phyloP scores from a whole-genome alignment of 2,797 vertebrate genomes.

The Dicrostonyx torquatus region DNA sequence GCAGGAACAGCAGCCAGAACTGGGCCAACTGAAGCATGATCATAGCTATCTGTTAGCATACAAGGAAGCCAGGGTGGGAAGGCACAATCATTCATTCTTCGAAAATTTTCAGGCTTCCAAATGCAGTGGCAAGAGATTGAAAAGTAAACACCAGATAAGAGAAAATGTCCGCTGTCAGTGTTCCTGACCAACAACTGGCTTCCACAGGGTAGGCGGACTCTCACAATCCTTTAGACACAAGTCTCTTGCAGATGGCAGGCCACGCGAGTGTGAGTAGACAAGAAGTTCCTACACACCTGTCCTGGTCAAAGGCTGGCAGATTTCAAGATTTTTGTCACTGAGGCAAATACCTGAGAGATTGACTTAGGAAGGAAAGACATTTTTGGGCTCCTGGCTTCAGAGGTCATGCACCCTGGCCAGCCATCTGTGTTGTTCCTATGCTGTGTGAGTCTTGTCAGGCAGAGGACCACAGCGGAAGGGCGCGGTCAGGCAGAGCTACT shows the following conservation, averaged over 20 bases:
- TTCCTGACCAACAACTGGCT: neutral
- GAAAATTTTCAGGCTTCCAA: slow-evolving; percentile 20
- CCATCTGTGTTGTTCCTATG: neutral
- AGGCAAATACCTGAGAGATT: neutral
- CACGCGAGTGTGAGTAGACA: neutral
- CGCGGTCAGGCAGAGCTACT: no score
- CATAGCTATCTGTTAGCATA: neutral
- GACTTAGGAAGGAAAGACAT: neutral
- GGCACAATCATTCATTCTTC: slow-evolving; percentile 32
- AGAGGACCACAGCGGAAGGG: neutral
- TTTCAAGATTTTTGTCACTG: neutral
- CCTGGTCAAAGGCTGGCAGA: neutral
- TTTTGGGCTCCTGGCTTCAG: neutral
- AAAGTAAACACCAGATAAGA: slow-evolving; percentile 13
- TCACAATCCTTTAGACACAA: neutral
- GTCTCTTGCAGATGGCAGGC: neutral
- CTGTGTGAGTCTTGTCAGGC: neutral
- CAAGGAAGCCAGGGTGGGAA: neutral
- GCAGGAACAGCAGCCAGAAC: neutral
- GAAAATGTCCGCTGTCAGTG: neutral
- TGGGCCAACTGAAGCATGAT: neutral
- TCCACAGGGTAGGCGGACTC: neutral
- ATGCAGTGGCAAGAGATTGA: neutral
- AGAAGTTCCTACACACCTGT: neutral
- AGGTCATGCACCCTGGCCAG: neutral